phyloP scores from a whole-genome alignment of 2,888 invertebrate species.

The Pardosa pseudoannulata region DNA sequence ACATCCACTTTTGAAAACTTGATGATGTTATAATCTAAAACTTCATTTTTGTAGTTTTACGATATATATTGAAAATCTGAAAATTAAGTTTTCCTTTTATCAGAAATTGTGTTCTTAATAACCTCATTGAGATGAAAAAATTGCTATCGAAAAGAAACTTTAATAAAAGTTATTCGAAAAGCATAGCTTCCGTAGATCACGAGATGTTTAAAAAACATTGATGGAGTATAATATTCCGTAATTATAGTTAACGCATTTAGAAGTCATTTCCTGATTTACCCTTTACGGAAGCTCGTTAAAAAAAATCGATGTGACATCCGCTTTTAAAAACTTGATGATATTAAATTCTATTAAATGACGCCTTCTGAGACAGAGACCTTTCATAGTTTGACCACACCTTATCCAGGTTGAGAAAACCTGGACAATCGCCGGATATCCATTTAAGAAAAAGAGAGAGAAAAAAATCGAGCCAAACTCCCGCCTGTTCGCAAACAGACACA shows the following conservation, averaged over 20 bases:
- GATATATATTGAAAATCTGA: too few relatives aligned
- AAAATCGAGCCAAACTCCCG: constrained; percentile 26
- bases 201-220: too few relatives aligned
- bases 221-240: neutral
- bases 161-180: too few relatives aligned
- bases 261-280: constrained; percentile 13
- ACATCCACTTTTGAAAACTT: constrained; percentile 1
- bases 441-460: constrained; percentile 13
- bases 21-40: constrained; percentile 26
- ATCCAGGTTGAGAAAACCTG: constrained; percentile 45
- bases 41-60: too few relatives aligned
- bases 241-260: neutral
- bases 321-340: constrained; percentile 9
- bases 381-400: constrained; percentile 54
- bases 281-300: neutral
- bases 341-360: constrained; percentile 31
- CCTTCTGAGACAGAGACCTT: constrained; percentile 13
- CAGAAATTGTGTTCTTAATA: too few relatives aligned
- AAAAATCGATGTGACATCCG: constrained; percentile 8
- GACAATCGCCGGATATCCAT: constrained; percentile 69
- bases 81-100: too few relatives aligned
- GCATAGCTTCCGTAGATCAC: too few relatives aligned
- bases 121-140: too few relatives aligned
- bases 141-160: too few relatives aligned
- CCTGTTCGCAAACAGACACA: constrained; percentile 26